Conservation (phyloP, 2,888 invertebrate genomes). For the Drosophila silvestris region DNA sequence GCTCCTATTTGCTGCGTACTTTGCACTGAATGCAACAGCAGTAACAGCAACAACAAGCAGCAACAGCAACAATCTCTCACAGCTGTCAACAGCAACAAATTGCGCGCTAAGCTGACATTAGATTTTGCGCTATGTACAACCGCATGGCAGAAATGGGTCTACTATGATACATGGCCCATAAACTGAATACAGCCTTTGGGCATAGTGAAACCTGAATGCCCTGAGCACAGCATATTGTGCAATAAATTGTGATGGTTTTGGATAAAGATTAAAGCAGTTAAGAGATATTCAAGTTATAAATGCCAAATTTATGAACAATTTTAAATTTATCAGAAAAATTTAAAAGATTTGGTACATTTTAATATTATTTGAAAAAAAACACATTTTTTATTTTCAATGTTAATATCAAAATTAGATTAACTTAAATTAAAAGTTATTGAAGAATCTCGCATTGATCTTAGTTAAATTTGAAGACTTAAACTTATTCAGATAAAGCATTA, state of each 20-base stretch:
- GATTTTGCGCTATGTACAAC: constrained; percentile 63
- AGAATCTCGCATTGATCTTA: neutral
- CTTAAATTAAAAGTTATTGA: neutral
- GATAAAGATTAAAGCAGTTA: neutral
- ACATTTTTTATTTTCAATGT: neutral
- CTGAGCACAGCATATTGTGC: neutral
- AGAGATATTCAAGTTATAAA: neutral
- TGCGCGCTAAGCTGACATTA: constrained; percentile 78
- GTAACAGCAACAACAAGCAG: constrained; percentile 25
- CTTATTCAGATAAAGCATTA: neutral
- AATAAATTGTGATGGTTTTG: neutral
- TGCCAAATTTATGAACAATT: neutral
- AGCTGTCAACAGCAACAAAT: constrained; percentile 77
- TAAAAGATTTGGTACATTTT: neutral
- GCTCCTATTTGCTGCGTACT: constrained; percentile 54
- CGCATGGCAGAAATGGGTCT: constrained; percentile 63
- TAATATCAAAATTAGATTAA: neutral
- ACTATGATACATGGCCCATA: constrained; percentile 57
- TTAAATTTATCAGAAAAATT: neutral
- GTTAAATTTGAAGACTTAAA: neutral
- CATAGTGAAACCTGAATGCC: constrained; percentile 32
- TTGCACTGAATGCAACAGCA: constrained; percentile 50
- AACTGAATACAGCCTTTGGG: constrained; percentile 25
- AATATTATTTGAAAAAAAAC: neutral
- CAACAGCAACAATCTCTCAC: constrained; percentile 67